A percentile compares a stretch with the other conserved stretches of the same genome.
These are phyloP conservation scores for Protonemura montana DNA, from an alignment of 2,888 invertebrate species.

Conservation along the genomic window DNA sequence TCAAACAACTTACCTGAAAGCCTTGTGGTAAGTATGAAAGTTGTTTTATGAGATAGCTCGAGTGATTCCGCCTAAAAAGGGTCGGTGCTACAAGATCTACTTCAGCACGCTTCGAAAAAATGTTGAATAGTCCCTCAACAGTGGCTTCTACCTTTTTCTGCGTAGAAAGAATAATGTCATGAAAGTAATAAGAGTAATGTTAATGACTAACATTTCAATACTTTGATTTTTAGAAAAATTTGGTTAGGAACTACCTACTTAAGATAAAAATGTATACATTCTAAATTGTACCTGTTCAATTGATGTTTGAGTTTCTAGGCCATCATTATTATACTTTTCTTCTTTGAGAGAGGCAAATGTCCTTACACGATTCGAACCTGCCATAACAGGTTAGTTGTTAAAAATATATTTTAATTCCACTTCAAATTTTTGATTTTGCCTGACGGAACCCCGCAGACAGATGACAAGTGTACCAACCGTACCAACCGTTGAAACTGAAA, in stretches of 20 bases:
- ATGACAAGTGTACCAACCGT: not conserved
- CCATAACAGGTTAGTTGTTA: not conserved
- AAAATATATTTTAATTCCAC: not conserved
- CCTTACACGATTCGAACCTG: slow-evolving; percentile 51
- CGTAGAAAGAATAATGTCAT: slow-evolving; percentile 47
- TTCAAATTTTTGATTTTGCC: not conserved
- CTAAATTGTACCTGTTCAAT: slow-evolving; percentile 65
- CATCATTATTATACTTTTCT: slow-evolving; percentile 68
- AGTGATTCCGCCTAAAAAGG: slow-evolving; percentile 70
- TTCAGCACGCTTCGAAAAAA: slow-evolving; percentile 61
- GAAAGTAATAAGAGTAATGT: not conserved
- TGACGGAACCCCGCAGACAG: not conserved
- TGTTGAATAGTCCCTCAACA: slow-evolving; percentile 64
- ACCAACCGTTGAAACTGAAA: not conserved
- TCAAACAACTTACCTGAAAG: slow-evolving; percentile 66
- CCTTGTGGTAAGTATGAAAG: slow-evolving; percentile 71
- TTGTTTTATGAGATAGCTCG: slow-evolving; percentile 71
- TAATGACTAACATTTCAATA: not conserved
- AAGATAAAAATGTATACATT: slow-evolving; percentile 55
- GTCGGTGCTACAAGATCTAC: slow-evolving; percentile 67
- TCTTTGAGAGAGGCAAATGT: slow-evolving; percentile 56
- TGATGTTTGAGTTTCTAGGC: slow-evolving; percentile 65
- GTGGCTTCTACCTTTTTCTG: slow-evolving; percentile 67
- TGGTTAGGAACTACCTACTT: slow-evolving; percentile 58
- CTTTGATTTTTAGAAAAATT: not conserved